Evolutionary conservation across 2,888 invertebrate genomes (phyloP).

Genomic region (Ochropacha duplaris): DNA sequence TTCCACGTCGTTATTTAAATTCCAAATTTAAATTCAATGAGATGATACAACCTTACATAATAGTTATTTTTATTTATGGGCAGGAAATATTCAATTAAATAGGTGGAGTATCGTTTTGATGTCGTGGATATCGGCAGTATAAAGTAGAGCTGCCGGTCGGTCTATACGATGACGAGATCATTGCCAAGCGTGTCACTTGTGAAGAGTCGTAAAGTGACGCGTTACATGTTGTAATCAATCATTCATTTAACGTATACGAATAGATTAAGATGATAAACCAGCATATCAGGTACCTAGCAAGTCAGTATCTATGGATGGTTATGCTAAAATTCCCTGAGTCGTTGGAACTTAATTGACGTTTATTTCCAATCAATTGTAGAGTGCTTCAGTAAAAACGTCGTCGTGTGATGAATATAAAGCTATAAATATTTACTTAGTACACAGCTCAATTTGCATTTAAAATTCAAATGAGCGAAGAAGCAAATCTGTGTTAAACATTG

Average conservation of each 20-base stretch:
- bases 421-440: no score
- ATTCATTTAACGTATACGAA: background rate
- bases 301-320: no score
- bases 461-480: background rate
- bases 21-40: no score
- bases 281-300: background rate
- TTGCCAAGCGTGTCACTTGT: constrained; percentile 18
- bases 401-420: no score
- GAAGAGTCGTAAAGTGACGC: background rate
- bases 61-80: background rate
- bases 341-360: background rate
- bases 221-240: background rate
- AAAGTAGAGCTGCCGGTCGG: constrained; percentile 18
- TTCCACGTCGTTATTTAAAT: background rate
- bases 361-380: background rate
- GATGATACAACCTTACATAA: no score
- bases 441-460: background rate
- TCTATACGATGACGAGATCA: constrained; percentile 24
- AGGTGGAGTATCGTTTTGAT: constrained; percentile 30
- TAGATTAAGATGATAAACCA: background rate
- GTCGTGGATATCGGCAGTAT: constrained; percentile 37
- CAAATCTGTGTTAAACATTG: background rate
- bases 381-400: background rate
- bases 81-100: constrained; percentile 21
- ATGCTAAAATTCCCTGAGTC: background rate